Evolutionary conservation across 2,888 invertebrate species (phyloP), one percentile per base, ranked within the genome.

Genomic region (Sminthurides aquaticus): DNA sequence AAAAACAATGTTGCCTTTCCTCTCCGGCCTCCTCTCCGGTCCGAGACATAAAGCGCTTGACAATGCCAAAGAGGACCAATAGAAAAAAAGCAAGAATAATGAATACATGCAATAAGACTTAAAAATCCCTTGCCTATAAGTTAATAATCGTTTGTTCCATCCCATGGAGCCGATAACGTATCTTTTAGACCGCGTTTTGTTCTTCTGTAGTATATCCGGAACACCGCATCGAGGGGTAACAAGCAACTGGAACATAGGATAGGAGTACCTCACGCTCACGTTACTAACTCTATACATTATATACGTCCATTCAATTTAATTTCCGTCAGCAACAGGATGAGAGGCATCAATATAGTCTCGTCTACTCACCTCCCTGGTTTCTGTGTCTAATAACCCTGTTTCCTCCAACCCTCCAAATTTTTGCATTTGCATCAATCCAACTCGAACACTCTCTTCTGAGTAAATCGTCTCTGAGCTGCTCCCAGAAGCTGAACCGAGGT

Each of bases 91-190:
- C n/a, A n/a, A n/a, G n/a, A n/a, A n/a, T n/a, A n/a, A n/a, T n/a
- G n/a, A n/a, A n/a, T n/a, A n/a, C n/a, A n/a, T n/a, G n/a, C n/a
- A n/a, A n/a, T n/a, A n/a, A n/a, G n/a, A n/a, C n/a, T n/a, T n/a
- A n/a, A n/a, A n/a, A n/a, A n/a, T n/a, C n/a, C 67, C 73, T 82
- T 78, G 88, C 89, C 83, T 85, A 78, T 87, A 89, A 1, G 85
- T 84, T 29, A 90, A 81, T 52, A 79, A 79, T 55, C 84, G 81
- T 77, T 86, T 88, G 61, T 82, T 82, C 89, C 89, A 90, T 18
- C 86, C 86, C 70, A 81, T 80, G 1, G 85, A 81, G 1, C 85
- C 81, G 56, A 87, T 74, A 1, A 81, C 80, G 77, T 82, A 89
- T 68, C 88, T 80, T 72, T 84, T 85, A 2, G 70, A 76, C 67